Percentiles rank a stretch among this genome's conserved stretches.
Conservation (phyloP, 2,797 vertebrate species). For the Crossoptilon crossoptilon region DNA sequence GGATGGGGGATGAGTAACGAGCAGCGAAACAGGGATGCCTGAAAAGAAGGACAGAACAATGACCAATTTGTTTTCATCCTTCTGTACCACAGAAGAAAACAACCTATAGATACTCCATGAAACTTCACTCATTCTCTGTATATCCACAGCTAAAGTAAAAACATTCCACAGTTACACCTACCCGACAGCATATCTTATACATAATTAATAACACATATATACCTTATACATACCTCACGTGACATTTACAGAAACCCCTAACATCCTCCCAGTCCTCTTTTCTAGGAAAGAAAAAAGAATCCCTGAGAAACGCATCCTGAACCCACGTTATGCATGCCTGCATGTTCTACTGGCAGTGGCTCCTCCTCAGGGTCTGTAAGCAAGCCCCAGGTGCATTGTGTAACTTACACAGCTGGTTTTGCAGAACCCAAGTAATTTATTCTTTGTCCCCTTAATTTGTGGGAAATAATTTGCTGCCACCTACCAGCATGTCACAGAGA, state of each 20-base stretch:
- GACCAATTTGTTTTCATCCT: neutral
- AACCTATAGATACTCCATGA: neutral
- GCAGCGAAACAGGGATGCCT: neutral
- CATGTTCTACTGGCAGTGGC: neutral
- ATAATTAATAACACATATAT: too few relatives aligned
- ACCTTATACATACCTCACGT: neutral
- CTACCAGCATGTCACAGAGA: neutral
- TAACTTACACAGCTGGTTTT: slow-evolving; percentile 38
- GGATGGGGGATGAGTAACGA: neutral
- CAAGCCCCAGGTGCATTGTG: neutral
- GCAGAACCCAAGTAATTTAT: neutral
- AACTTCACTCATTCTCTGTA: neutral
- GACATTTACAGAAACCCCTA: neutral
- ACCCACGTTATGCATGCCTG: neutral
- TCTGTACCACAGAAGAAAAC: neutral
- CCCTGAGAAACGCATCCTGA: neutral
- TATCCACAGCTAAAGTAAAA: neutral
- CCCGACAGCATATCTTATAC: neutral
- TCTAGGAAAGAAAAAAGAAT: neutral
- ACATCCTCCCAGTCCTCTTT: neutral
- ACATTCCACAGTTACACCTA: neutral
- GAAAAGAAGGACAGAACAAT: neutral
- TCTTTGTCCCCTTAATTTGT: neutral
- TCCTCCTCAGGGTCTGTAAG: neutral
- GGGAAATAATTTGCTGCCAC: slow-evolving; percentile 56